Base-by-base conservation (phyloP, 2,113 vertebrate species). In the Cyanoramphus novaezelandiae region DNA sequence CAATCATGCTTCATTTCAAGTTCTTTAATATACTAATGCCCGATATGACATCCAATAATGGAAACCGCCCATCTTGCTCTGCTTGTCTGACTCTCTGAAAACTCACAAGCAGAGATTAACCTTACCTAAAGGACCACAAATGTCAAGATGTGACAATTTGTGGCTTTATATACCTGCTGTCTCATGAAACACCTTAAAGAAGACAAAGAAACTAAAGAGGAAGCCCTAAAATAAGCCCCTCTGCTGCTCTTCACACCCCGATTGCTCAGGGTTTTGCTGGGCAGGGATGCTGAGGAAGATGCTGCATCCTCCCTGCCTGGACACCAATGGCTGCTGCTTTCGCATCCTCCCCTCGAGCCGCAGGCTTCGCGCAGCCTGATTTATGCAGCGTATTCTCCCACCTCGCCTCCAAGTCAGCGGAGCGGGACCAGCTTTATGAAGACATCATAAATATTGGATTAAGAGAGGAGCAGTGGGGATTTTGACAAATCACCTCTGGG, bases 361-460 rank as follows among this genome's bases (percentile, higher is more conserved):
- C 8, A 1, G 18, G 1, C 49, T 75, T n/a, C 3, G 0, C 9
- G 37, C 85, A 49, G 50, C 43, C 70, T 67, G 7, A 84, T 70
- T 85, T 53, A 82, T 12, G 37, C 15, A 28, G 10, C 5, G 41
- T 2, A 18, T 81, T 68, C 28, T 52, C 60, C 69, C 18, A 33
- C 60, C 65, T 57, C 33, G 2, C 50, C 92, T 78, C 74, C 1
- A 2, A n/a, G 24, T 8, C 92, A 75, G 69, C 29, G 19, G 78
- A 93, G 90, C 7, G 0, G 37, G 37, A 84, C 74, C 0, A 0
- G 82, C 46, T 35, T 69, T 37, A 90, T 78, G 35, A 82, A 94
- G 88, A 82, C 79, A 59, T 94, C 46, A 82, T 79, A 93, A 95
- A 93, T 82, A 93, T 46, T 82, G 79, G 79, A 85, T 90, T 53